Percentiles rank a stretch among this genome's conserved stretches.
These are phyloP conservation scores for Mythimna vitellina DNA, from an alignment of 2,888 invertebrate species.

Conservation along the genomic window DNA sequence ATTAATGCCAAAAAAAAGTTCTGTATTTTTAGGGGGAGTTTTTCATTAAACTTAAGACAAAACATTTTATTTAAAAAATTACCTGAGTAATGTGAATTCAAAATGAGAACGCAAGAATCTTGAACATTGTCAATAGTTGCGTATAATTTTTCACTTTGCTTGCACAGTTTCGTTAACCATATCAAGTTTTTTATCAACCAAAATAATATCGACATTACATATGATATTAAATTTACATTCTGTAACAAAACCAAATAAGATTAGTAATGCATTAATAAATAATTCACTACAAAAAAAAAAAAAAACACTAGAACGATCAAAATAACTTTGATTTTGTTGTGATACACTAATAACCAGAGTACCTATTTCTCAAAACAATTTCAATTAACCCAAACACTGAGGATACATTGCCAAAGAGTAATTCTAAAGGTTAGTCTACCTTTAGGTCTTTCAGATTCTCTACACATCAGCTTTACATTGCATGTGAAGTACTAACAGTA, in stretches of 20 bases:
- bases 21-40: too few relatives aligned
- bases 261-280: neutral
- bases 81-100: neutral
- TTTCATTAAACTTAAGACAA: too few relatives aligned
- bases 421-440: too few relatives aligned
- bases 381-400: too few relatives aligned
- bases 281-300: neutral
- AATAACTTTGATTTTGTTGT: too few relatives aligned
- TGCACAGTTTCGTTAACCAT: neutral
- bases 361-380: too few relatives aligned
- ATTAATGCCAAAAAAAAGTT: neutral
- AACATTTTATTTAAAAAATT: neutral
- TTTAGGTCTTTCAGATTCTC: too few relatives aligned
- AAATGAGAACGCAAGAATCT: neutral
- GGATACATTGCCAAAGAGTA: too few relatives aligned
- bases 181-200: conserved; percentile 3
- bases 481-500: too few relatives aligned
- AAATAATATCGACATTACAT: neutral
- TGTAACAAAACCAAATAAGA: neutral
- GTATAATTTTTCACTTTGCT: conserved; percentile 5
- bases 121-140: neutral
- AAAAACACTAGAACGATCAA: too few relatives aligned
- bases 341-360: too few relatives aligned
- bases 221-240: neutral
- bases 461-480: too few relatives aligned